These are phyloP conservation scores for Dendronephthya gigantea DNA, from an alignment of 64 coral and sea anemone species.

Conservation along the genomic window DNA sequence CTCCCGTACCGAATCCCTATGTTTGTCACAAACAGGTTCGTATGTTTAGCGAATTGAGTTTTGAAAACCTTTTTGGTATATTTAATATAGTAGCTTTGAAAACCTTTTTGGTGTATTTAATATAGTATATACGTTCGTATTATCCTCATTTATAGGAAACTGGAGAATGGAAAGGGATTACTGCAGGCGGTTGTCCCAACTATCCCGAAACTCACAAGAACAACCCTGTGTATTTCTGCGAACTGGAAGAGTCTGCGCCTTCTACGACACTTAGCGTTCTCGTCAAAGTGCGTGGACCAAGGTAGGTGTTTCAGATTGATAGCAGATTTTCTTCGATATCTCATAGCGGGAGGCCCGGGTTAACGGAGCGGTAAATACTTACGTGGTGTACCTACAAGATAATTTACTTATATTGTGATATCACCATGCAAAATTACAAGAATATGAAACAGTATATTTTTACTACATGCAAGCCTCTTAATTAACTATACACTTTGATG, in stretches of 20 bases:
- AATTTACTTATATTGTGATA: no score
- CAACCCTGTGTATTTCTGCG: conserved; percentile 68
- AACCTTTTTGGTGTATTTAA: no score
- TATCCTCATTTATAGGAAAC: conserved; percentile 28
- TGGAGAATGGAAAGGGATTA: conserved; percentile 58
- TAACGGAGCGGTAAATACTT: no score
- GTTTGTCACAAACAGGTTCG: conserved; percentile 71
- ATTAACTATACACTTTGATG: no score
- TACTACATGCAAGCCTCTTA: no score
- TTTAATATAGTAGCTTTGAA: no score
- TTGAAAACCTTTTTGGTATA: no score
- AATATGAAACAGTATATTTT: no score
- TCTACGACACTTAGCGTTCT: conserved; percentile 60
- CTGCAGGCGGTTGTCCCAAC: conserved; percentile 85
- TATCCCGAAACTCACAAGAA: conserved; percentile 52
- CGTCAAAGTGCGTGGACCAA: conserved; percentile 75
- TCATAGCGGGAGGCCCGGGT: no score
- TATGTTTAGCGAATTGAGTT: neutral
- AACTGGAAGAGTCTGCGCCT: conserved; percentile 40
- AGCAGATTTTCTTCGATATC: no score
- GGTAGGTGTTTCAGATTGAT: conserved; percentile 52
- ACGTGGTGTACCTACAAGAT: no score
- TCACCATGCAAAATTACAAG: no score
- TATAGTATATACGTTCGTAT: neutral
- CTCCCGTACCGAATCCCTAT: conserved; percentile 70